These are phyloP conservation scores for Poecilia picta DNA, from an alignment of 2,797 vertebrate species.

Conservation along the genomic window DNA sequence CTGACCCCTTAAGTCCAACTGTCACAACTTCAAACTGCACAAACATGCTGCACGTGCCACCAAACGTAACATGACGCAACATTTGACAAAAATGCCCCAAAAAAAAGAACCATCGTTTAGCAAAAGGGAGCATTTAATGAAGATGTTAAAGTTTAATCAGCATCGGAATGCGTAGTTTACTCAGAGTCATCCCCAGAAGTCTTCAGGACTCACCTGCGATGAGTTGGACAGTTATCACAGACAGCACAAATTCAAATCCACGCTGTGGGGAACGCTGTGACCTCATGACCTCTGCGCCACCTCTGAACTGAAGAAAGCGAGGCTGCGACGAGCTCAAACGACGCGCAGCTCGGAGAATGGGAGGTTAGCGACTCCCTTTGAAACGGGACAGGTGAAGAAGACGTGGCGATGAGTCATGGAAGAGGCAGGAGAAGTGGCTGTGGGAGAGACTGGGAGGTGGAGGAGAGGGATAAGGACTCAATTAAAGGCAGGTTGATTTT, in stretches of 20 bases:
- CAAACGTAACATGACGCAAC: background rate
- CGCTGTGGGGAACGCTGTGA: background rate
- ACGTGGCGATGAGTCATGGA: conserved; percentile 14
- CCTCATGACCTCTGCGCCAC: conserved; percentile 37
- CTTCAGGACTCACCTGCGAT: conserved; percentile 53
- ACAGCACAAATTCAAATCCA: conserved; percentile 6
- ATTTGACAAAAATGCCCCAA: background rate
- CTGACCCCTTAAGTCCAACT: conserved; percentile 45
- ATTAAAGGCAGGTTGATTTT: conserved; percentile 58
- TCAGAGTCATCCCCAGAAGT: background rate
- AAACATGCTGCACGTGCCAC: background rate
- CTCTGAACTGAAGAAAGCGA: conserved; percentile 6
- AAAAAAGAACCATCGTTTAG: background rate
- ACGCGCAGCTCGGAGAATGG: background rate
- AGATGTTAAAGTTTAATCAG: too few species aligned
- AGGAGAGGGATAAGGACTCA: conserved; percentile 63
- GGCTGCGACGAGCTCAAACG: background rate
- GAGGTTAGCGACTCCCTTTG: background rate
- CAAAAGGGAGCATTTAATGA: background rate
- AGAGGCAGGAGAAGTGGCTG: conserved; percentile 12
- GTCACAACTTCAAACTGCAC: conserved; percentile 53
- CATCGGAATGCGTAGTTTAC: background rate
- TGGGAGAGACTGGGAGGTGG: conserved; percentile 23
- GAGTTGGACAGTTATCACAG: conserved; percentile 18
- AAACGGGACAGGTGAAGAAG: background rate